Base-by-base conservation (phyloP, 2,797 vertebrate species). In the Bradypodion pumilum region DNA sequence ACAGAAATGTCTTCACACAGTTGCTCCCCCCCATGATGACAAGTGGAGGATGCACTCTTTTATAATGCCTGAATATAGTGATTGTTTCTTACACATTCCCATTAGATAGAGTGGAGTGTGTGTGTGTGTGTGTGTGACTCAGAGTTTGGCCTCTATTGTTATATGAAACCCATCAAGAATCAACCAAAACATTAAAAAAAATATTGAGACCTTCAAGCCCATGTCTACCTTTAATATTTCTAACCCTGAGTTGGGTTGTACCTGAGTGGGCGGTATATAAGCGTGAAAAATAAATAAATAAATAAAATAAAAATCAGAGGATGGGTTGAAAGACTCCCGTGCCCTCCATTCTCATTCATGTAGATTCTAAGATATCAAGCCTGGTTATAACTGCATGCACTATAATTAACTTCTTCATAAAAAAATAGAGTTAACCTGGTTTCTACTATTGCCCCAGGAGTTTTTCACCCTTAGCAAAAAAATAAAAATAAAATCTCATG, bases 381-480 rank as follows among this genome's bases (percentile, higher is more conserved):
- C 85, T 89, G 91, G 15, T 0, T 13, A 68, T 74, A 84, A 72
- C 42, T 88, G 0, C 0, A 19, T 72, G 1, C 0, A 83, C 4
- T 86, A 5, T 79, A 86, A 78, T 86, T 84, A 82, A 10, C 4
- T 73, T 77, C 2, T 37, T 19, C 29, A 78, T 79, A 86, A 87
- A 85, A 85, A 86, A 59, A 85, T 75, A 62, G 52, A 80, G 44
- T 63, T 27, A 85, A 69, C 5, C 4, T 66, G 32, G 49, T 25
- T 89, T 85, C 0, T 80, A 89, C 44, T 7, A 2, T 86, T 87
- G 65, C 37, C 65, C 5, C 42, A 85, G 27, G 59, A 69, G 76
- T 79, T 83, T 21, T 89, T 92, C 37, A 75, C 29, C 44, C 35
- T 83, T 86, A 77, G 76, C 35, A 66, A 89, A 68, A 68, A n/a